These are phyloP conservation scores for Polydrusus tereticollis DNA, from an alignment of 2,888 invertebrate species.

Conservation along the genomic window DNA sequence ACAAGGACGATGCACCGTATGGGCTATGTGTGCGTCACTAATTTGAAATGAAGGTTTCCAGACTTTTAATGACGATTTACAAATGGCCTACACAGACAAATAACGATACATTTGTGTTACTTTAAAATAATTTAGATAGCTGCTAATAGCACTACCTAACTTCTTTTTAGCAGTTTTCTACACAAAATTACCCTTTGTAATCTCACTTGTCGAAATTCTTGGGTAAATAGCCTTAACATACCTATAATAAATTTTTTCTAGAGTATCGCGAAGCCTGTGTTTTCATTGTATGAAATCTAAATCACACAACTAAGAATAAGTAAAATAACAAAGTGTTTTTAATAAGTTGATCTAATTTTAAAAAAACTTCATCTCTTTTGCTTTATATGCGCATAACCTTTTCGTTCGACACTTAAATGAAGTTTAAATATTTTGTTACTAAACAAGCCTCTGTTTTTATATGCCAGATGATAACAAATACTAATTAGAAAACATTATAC, in stretches of 20 bases:
- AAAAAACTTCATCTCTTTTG: neutral
- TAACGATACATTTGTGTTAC: too few relatives aligned
- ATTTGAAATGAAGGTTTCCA: neutral
- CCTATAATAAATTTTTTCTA: too few relatives aligned
- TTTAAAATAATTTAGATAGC: too few relatives aligned
- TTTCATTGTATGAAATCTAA: neutral
- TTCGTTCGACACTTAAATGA: neutral
- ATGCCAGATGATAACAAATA: neutral
- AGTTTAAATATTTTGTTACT: neutral
- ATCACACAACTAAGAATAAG: neutral
- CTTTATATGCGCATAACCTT: neutral
- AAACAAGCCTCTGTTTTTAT: neutral
- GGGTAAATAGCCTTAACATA: too few relatives aligned
- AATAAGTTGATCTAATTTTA: neutral
- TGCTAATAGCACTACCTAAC: too few relatives aligned
- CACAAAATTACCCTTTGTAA: too few relatives aligned
- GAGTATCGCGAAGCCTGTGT: neutral
- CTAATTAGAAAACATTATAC: neutral
- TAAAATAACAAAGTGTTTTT: neutral
- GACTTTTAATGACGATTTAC: neutral
- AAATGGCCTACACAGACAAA: neutral
- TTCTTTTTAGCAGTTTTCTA: too few relatives aligned
- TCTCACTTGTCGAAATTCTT: too few relatives aligned
- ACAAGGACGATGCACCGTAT: neutral
- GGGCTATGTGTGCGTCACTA: neutral